Evolutionary conservation across 1,140 invertebrate species (phyloP).

Genomic region (Drosophila nebulosa): DNA sequence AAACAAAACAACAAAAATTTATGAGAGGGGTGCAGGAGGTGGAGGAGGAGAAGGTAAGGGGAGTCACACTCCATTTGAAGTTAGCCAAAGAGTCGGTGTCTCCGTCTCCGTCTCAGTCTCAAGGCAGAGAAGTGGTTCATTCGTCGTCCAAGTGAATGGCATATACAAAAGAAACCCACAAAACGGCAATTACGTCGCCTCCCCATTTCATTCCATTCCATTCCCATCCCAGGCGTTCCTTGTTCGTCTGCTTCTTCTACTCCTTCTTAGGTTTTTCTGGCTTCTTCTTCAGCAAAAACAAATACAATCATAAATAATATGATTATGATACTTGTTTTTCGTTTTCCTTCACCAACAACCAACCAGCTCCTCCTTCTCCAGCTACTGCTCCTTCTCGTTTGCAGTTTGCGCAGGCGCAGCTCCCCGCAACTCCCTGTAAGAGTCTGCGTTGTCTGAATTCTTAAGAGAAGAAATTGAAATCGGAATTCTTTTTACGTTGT

Average conservation of each 20-base stretch:
- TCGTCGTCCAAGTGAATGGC: not conserved
- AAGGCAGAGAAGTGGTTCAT: not conserved
- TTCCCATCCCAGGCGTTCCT: not conserved
- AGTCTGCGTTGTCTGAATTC: slow-evolving; percentile 48
- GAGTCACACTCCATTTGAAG: not conserved
- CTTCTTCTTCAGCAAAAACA: slow-evolving; percentile 39
- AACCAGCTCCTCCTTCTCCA: not conserved
- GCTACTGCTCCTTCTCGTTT: slow-evolving; percentile 5
- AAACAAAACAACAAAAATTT: not conserved
- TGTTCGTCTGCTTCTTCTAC: not conserved
- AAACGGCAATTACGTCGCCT: not conserved
- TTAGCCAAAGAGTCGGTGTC: not conserved
- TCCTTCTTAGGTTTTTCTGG: not conserved
- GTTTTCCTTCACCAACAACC: no score
- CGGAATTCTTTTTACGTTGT: slow-evolving; percentile 30
- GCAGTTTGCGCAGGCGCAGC: no score
- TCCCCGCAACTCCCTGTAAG: no score
- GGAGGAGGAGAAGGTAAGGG: not conserved
- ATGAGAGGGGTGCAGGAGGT: not conserved
- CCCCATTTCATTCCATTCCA: not conserved
- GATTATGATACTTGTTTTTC: slow-evolving; percentile 67
- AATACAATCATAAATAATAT: slow-evolving; percentile 77
- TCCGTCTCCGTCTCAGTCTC: not conserved
- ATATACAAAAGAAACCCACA: not conserved
- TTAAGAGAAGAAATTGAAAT: slow-evolving; percentile 29